Base-by-base conservation (phyloP, 2,113 vertebrate species). In the Alouatta palliata region DNA sequence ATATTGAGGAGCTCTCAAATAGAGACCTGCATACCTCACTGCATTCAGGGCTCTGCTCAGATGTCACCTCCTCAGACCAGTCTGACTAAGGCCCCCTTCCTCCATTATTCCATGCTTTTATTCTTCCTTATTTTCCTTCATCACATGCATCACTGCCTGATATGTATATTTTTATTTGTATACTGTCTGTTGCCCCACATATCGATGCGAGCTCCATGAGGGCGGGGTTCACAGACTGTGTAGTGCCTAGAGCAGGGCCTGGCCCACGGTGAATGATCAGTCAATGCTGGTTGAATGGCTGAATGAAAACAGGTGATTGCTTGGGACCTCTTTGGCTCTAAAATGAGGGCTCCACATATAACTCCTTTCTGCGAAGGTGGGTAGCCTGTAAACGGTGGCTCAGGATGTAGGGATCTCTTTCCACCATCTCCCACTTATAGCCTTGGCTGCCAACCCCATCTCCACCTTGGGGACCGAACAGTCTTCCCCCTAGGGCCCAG, bases 401-500 rank as follows among this genome's bases (percentile, higher is more conserved):
- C 43, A 17, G 37, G 79, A 49, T 2, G 32, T 35, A 89, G 27
- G 11, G 2, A 11, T 27, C 30, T 76, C 23, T 82, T 37, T 30
- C 30, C 4, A 12, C 6, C 0, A 3, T 54, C 64, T 1, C 43
- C n/a, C 23, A 54, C 40, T 68, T 3, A 0, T 1, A 45, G 5
- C 23, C 3, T n/a, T 3, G 7, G 61, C 35, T 56, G 83, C 40
- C 17, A 35, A 16, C 32, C 61, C 61, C 5, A 11, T 52, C 30
- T 58, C 66, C 40, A 68, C 43, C n/a, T 16, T 10, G 23, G 37
- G 61, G 49, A 40, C 56, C 13, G 21, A 79, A 14, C 0, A 12
- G n/a, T 20, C 70, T 76, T n/a, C 52, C 94, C 95, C 97, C 97
- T 21, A 96, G 97, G 96, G 88, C n/a, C 9, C 30, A 86, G 97